Evolutionary conservation across 2,113 vertebrate species (phyloP).

Genomic region (Brachyistius frenatus): DNA sequence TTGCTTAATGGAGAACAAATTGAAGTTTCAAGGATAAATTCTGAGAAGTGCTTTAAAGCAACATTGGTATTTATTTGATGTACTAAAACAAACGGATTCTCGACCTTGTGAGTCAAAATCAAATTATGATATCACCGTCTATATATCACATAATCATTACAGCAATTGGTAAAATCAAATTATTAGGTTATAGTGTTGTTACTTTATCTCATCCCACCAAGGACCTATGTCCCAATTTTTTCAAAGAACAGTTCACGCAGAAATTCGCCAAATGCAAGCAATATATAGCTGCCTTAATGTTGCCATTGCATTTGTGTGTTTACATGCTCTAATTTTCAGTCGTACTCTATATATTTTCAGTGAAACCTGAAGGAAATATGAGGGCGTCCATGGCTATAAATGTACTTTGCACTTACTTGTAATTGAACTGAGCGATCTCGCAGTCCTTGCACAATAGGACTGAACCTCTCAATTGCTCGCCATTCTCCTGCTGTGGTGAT

Average conservation of each 20-base stretch:
- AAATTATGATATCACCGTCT: too few species aligned
- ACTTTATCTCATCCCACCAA: too few species aligned
- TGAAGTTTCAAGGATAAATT: not conserved
- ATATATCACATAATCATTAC: too few species aligned
- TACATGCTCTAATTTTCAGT: not conserved
- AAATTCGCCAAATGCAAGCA: not conserved
- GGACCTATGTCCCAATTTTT: not conserved
- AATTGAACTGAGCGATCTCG: conserved; percentile 91
- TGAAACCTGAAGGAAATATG: conserved; percentile 8
- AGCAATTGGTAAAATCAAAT: too few species aligned
- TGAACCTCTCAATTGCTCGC: conserved; percentile 89
- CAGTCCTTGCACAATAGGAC: conserved; percentile 93
- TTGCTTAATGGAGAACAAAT: not conserved
- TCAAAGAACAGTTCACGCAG: not conserved
- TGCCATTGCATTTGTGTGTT: not conserved
- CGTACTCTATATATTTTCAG: conserved; percentile 37
- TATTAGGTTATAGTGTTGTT: too few species aligned
- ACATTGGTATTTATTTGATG: not conserved
- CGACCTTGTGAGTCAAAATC: too few species aligned
- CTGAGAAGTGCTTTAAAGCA: not conserved
- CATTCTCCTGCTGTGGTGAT: conserved; percentile 92
- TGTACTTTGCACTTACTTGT: conserved; percentile 86
- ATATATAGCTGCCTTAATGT: conserved; percentile 1
- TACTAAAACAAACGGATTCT: not conserved
- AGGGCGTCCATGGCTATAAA: conserved; percentile 1